Evolutionary conservation across 2,797 vertebrate species (phyloP), one percentile per base, ranked within the genome.

Genomic region (Astyanax mexicanus): DNA sequence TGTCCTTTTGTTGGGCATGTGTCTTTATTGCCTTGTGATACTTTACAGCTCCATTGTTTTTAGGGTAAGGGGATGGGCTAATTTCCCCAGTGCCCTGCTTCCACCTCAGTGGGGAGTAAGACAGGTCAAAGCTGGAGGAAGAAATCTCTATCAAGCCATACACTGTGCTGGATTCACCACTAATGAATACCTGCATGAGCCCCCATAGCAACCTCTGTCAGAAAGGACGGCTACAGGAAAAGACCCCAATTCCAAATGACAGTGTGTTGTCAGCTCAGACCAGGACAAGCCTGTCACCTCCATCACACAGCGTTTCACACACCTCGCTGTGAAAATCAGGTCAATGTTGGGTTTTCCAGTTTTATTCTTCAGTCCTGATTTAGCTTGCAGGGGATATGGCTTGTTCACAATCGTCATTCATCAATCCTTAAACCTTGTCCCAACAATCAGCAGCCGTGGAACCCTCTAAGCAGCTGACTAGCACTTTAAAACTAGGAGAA

Each of bases 111-210:
- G 73, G 87, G 84, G 87, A 91, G 84, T 86, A 84, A 86, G 89
- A 90, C 91, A 91, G 89, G 87, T 90, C 90, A 88, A 89, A 92
- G 88, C 88, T 91, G 87, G 87, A 86, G 86, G 87, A 91, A 75
- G 85, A 84, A 81, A 78, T 81, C 82, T 83, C 80, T 88, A 82
- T 93, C 88, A 89, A 84, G 68, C 79, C 83, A 78, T 84, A 88
- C 83, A 91, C 91, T 92, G 89, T 92, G 81, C 84, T 21, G 29
- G 72, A 80, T 77, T 77, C 75, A 81, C 78, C 80, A 84, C 81
- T 69, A 45, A 80, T 88, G 87, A 89, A 92, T 91, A 85, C 87
- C 85, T n/a, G 60, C 65, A 74, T 77, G 72, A 77, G 88, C 86
- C 83, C 55, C 89, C 87, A 73, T 55, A 82, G 91, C 76, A 85